These are phyloP conservation scores for Odontomyia ornata DNA, from an alignment of 2,888 invertebrate species.

Conservation along the genomic window DNA sequence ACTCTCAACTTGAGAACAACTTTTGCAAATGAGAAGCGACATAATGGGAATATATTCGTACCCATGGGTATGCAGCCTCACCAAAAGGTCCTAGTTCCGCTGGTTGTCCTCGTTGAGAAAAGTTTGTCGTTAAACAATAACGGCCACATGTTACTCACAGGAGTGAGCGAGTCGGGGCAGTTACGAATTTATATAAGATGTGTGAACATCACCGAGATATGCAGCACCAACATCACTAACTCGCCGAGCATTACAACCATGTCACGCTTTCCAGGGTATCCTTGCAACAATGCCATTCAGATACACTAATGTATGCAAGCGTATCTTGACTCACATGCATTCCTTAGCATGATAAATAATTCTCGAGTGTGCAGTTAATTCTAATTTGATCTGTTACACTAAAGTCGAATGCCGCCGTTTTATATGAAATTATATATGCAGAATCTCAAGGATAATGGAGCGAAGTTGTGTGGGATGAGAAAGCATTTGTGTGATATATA, in stretches of 20 bases:
- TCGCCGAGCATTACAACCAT: background rate
- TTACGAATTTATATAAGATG: slow-evolving; percentile 18
- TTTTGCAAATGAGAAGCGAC: slow-evolving; percentile 11
- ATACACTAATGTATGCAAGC: background rate
- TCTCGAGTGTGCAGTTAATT: slow-evolving; percentile 41
- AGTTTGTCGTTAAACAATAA: slow-evolving; percentile 38
- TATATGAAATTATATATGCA: slow-evolving; percentile 23
- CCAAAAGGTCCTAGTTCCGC: background rate
- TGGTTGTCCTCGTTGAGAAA: background rate
- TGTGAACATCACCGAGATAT: slow-evolving; percentile 11
- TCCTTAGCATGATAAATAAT: slow-evolving; percentile 38
- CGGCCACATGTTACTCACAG: slow-evolving; percentile 37
- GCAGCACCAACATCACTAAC: background rate
- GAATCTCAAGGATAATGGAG: background rate
- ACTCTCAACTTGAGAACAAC: slow-evolving; percentile 5
- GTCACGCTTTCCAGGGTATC: background rate
- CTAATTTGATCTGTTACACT: slow-evolving; percentile 44
- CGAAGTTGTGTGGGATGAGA: background rate
- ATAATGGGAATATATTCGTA: slow-evolving; percentile 33
- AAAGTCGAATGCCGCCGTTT: slow-evolving; percentile 19
- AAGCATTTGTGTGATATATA: too few species aligned
- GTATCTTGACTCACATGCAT: too few species aligned
- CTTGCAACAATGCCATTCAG: background rate
- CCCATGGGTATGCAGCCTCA: slow-evolving; percentile 27
- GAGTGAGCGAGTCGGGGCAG: background rate